Evolutionary conservation across 2,797 vertebrate genomes (phyloP).

Genomic region (Chromobotia macracanthus): DNA sequence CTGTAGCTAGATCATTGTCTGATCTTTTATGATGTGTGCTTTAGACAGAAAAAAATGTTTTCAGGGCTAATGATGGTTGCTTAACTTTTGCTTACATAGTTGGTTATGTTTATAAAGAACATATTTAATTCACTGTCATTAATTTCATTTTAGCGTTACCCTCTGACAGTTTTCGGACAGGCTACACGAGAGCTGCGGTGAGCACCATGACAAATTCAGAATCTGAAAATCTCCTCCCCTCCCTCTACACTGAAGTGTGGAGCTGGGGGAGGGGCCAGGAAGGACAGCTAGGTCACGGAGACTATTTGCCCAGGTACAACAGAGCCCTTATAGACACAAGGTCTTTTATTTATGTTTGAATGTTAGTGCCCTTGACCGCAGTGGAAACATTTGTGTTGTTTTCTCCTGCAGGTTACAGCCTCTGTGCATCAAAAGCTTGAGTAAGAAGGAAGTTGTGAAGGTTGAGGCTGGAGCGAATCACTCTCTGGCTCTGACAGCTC

Average conservation of each 20-base stretch:
- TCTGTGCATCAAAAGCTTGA: slow-evolving; percentile 90
- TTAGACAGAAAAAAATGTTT: not conserved
- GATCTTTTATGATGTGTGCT: not conserved
- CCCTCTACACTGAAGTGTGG: slow-evolving; percentile 94
- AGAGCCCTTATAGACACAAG: not conserved
- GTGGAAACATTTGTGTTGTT: not conserved
- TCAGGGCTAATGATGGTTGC: too few relatives aligned
- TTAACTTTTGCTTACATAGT: not conserved
- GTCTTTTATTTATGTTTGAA: slow-evolving; percentile 26
- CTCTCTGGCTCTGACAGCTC: slow-evolving; percentile 91
- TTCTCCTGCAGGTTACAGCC: slow-evolving; percentile 85
- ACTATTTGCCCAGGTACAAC: slow-evolving; percentile 87
- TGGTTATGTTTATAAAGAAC: not conserved
- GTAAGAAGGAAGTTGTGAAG: slow-evolving; percentile 89
- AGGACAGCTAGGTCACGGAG: slow-evolving; percentile 95
- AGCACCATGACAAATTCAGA: slow-evolving; percentile 78
- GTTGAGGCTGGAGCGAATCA: slow-evolving; percentile 89
- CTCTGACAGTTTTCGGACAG: slow-evolving; percentile 76
- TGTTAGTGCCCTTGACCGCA: not conserved
- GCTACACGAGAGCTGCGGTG: slow-evolving; percentile 69
- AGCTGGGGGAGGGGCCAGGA: slow-evolving; percentile 97
- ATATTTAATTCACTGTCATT: not conserved
- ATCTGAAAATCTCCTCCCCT: slow-evolving; percentile 73
- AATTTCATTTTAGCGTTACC: slow-evolving; percentile 73
- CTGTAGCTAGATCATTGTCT: not conserved